These are phyloP conservation scores for Diphyllodes magnificus DNA, from an alignment of 2,113 vertebrate species.

Conservation along the genomic window DNA sequence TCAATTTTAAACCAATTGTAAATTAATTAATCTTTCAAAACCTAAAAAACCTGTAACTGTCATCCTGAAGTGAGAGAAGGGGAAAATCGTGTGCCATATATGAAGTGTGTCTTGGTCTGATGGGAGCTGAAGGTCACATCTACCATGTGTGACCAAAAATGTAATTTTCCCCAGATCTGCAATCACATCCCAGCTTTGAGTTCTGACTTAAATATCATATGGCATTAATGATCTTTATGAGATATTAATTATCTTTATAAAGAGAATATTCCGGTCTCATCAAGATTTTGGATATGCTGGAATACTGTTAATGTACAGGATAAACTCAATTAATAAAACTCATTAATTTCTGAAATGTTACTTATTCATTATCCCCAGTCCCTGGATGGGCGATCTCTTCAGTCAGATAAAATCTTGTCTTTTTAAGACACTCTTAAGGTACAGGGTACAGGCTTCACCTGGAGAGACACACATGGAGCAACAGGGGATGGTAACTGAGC, in stretches of 20 bases:
- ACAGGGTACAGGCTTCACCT: not conserved
- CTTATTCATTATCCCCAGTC: not conserved
- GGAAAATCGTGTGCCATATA: not conserved
- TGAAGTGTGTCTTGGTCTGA: not conserved
- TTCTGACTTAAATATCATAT: not conserved
- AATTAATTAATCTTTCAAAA: not conserved
- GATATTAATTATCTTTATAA: not conserved
- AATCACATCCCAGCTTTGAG: not conserved
- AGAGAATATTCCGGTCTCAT: not conserved
- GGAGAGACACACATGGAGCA: not conserved
- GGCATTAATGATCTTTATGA: not conserved
- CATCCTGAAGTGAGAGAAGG: not conserved
- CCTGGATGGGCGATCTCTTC: not conserved
- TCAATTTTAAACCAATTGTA: not conserved
- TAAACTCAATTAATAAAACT: conserved; percentile 15
- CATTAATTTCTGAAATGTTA: not conserved
- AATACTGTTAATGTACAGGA: not conserved
- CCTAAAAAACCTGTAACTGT: not conserved
- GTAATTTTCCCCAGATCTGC: not conserved
- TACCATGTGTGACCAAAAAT: not conserved
- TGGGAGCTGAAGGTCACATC: not conserved
- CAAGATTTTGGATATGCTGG: not conserved
- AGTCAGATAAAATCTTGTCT: not conserved
- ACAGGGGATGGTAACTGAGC: accelerated
- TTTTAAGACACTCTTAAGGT: not conserved